These are phyloP conservation scores for Drosophila greeni DNA, from an alignment of 2,888 invertebrate species.

Conservation along the genomic window DNA sequence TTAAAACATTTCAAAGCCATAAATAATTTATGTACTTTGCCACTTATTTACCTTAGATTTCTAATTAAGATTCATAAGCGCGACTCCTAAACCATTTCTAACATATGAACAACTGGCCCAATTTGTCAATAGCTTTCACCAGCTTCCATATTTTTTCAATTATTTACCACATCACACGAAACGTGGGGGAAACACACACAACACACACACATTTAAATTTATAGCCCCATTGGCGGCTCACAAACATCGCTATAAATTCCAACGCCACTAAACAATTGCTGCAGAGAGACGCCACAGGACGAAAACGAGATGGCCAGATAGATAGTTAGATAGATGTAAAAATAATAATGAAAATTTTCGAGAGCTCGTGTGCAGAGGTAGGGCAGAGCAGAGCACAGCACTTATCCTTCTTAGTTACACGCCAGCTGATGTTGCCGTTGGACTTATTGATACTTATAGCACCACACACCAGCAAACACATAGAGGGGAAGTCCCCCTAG, in stretches of 20 bases:
- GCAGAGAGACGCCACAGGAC: conserved; percentile 7
- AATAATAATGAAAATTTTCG: conserved; percentile 68
- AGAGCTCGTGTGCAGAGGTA: conserved; percentile 43
- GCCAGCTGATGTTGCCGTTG: conserved; percentile 50
- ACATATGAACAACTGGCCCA: background rate
- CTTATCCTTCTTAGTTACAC: conserved; percentile 74
- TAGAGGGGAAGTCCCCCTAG: conserved; percentile 8
- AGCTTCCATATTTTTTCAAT: conserved; percentile 16
- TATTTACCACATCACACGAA: conserved; percentile 44
- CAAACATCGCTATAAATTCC: conserved; percentile 67
- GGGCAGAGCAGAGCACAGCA: conserved; percentile 39
- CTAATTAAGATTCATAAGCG: background rate
- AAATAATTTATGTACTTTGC: no score
- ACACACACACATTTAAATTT: conserved; percentile 57
- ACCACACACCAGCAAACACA: conserved; percentile 48
- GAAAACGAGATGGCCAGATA: conserved; percentile 16
- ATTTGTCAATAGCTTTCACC: conserved; percentile 8
- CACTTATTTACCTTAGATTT: background rate
- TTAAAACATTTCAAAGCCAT: background rate
- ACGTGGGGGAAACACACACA: background rate
- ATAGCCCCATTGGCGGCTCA: conserved; percentile 54
- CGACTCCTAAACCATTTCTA: background rate
- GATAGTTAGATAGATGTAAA: conserved; percentile 37
- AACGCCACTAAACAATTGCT: conserved; percentile 60
- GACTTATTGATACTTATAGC: conserved; percentile 72